Base-by-base conservation (phyloP, 2,888 invertebrate species). In the Drosophila pseudotakahashii region DNA sequence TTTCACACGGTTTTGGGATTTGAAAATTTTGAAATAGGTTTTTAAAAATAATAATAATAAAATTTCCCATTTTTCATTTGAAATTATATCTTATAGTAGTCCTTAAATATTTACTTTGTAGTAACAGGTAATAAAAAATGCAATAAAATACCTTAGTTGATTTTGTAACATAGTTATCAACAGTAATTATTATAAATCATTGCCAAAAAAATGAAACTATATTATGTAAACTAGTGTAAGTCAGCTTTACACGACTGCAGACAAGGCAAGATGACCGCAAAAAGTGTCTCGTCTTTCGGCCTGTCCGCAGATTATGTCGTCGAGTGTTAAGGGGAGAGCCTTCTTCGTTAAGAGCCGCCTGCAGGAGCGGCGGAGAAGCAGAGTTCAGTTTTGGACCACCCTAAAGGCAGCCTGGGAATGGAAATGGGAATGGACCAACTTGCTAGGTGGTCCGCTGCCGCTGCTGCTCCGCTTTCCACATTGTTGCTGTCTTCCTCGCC, bases 371-470 rank as follows among this genome's bases (percentile, higher is more conserved):
- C 77, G 62, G 39, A 66, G 58, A 51, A 41, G 34, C 55, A 48
- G 42, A 45, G 60, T 26, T 48, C 62, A 60, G 48, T 52, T 59
- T 37, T 37, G 72, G 88, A 89, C 89, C 88, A 89, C 88, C 88
- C 88, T 76, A 81, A 80, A 83, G 64, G 78, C 60, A 78, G 81
- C 83, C 78, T 68, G 73, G 36, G 62, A 62, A 61, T 67, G 73
- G 47, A 48, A 62, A 61, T 61, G 62, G 48, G 48, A 63, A 61
- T 44, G 58, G 58, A 53, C 39, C 60, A 50, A 14, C 83, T 70
- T 74, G 74, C 71, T 70, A 77, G 82, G 82, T 83, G 82, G 82
- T 87, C 82, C 76, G 30, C 37, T 14, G 11, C 37, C 10, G 47
- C 32, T 26, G 55, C 34, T 30, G 57, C 34, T 44, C 47, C 39